These are phyloP conservation scores for Alviniconcha strummeri DNA, from an alignment of 2,888 invertebrate species.

Conservation along the genomic window DNA sequence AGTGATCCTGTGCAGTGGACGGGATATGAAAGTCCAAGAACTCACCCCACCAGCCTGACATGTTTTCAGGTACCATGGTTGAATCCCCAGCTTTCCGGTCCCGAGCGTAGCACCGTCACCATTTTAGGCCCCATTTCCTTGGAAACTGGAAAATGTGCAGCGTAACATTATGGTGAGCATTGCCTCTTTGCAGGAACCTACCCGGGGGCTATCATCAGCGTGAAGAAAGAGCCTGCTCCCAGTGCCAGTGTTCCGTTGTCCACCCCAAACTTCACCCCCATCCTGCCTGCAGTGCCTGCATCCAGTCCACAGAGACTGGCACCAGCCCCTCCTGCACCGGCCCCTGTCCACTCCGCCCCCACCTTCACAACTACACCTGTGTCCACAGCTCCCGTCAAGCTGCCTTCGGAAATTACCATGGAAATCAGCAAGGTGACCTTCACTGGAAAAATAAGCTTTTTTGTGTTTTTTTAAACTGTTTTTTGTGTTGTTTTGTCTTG, in stretches of 20 bases:
- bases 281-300: conserved; percentile 36
- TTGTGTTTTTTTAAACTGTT: not conserved
- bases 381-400: conserved; percentile 10
- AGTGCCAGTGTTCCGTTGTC: conserved; percentile 16
- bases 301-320: conserved; percentile 35
- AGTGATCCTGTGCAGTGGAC: no score
- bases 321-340: not conserved
- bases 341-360: not conserved
- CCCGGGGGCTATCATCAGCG: conserved; percentile 63
- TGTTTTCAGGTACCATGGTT: no score
- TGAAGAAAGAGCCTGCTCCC: conserved; percentile 59
- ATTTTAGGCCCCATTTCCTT: no score
- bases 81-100: no score
- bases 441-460: no score
- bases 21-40: no score
- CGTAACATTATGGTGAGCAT: not conserved
- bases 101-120: no score
- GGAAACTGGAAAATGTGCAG: no score
- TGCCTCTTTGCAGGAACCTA: conserved; percentile 59
- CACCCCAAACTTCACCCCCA: conserved; percentile 39
- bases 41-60: no score
- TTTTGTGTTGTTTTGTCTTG: not conserved
- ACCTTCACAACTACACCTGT: not conserved
- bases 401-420: conserved; percentile 18
- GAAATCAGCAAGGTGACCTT: conserved; percentile 2